Evolutionary conservation across 2,113 vertebrate genomes (phyloP).

Genomic region (Vidua macroura): DNA sequence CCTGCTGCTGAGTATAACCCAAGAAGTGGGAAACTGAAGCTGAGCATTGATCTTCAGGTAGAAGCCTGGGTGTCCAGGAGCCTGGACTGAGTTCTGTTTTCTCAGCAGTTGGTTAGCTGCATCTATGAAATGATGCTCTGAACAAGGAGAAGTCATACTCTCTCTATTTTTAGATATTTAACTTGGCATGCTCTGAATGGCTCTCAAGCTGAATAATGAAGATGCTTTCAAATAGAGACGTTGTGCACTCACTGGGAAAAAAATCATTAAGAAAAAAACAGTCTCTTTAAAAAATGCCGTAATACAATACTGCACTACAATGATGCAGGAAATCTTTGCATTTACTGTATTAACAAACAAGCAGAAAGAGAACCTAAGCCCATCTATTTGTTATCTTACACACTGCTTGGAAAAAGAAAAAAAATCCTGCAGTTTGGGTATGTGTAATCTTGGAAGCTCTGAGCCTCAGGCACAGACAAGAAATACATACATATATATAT

Average conservation of each 20-base stretch:
- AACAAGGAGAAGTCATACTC: not conserved
- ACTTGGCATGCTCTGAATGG: accelerated
- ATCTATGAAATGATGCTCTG: not conserved
- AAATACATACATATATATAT: not conserved
- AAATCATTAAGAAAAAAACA: not conserved
- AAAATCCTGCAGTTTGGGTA: not conserved
- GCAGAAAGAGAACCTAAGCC: not conserved
- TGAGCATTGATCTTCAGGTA: not conserved
- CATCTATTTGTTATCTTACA: not conserved
- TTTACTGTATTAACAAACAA: not conserved
- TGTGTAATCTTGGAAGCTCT: not conserved
- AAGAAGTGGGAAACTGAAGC: not conserved
- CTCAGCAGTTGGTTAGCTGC: not conserved
- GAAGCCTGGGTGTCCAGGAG: not conserved
- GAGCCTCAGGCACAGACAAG: not conserved
- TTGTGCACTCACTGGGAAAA: not conserved
- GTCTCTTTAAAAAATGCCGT: not conserved
- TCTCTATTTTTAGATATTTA: not conserved
- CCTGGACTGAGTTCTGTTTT: not conserved
- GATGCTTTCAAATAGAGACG: not conserved
- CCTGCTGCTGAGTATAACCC: not conserved
- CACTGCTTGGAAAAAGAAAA: not conserved
- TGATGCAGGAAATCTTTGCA: not conserved
- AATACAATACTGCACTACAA: not conserved
- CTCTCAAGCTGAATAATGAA: not conserved